Base-by-base conservation (phyloP, 2,888 invertebrate species). In the Rhopalosiphum nymphaeae region DNA sequence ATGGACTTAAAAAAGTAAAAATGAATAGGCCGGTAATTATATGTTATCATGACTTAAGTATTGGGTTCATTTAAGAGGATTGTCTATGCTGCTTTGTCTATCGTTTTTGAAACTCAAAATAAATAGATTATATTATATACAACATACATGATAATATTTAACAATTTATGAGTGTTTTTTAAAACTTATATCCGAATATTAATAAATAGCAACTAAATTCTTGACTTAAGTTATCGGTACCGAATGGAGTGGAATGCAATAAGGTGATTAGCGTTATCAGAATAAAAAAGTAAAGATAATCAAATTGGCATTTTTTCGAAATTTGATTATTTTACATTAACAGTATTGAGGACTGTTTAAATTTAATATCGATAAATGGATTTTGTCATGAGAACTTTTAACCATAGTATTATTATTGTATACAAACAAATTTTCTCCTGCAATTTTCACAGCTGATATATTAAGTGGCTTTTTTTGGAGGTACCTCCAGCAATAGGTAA, bases 261-360 rank as follows among this genome's bases (percentile, higher is more conserved):
- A 53, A 21, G 16, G 16, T 87, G 87, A 87, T 87, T 53, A 86
- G 36, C 36, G 87, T 87, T 87, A 87, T 87, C 87, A n/a, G 49
- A 10, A 53, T 87, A n/a, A 49, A 87, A 49, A 87, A 87, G 10
- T 49, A 49, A 87, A 53, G 36, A 78, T 5, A 44, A 26, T 85
- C 26, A 85, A 44, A 85, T 85, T 10, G 10, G 26, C 2, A 3
- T 26, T 85, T 85, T 44, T 85, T 44, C 11, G 44, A 11, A 44
- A 29, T 26, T 29, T 44, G 1, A 44, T 85, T 78, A 36, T n/a
- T 85, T 44, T 85, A 85, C 26, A 36, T 5, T 57, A 78, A n/a
- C 16, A 21, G 21, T 78, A 7, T 36, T 67, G 1, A 16, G 78
- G 78, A 7, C 78, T 36, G 0, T 36, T 78, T 21, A 78, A 67